Evolutionary conservation across 2,113 vertebrate genomes (phyloP), one percentile per base, ranked within the genome.

Genomic region (Tachuris rubrigastra): DNA sequence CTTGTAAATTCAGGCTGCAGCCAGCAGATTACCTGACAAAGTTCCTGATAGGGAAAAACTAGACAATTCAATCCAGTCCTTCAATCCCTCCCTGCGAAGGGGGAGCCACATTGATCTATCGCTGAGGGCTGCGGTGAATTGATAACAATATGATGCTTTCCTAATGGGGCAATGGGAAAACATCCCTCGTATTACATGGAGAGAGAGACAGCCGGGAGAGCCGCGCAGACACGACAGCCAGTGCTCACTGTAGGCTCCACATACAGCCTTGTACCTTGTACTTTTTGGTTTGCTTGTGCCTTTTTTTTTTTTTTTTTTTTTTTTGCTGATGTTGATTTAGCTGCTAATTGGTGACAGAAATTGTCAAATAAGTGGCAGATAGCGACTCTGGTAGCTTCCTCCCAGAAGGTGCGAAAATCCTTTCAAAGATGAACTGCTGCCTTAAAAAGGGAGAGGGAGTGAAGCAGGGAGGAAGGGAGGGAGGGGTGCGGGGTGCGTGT

Each of bases 331-430:
- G 98, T 99, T 99, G 99, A 99, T 99, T 99, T 99, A 99, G 98
- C 98, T 99, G 99, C 99, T 99, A 99, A 99, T 99, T 99, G 99
- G 99, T 99, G 99, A 99, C 99, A 99, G 99, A 99, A 99, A 98
- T 99, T 99, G 99, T 99, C 99, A 99, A 99, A 98, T 96, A 99
- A 98, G 98, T 99, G 99, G 98, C 99, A 99, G 98, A 98, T 98
- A 98, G 98, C 98, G 98, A 98, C 98, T 97, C 98, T 97, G 86
- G 98, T 98, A 98, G 98, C 98, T 99, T 98, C 98, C 98, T 98
- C 98, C 98, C 98, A 98, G 98, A 98, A 99, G 98, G 99, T 99
- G 99, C 98, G 98, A 99, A 98, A 98, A 98, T 98, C 97, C 97
- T 98, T 99, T 99, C 98, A 98, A 98, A 98, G 98, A 98, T 97